Evolutionary conservation across 2,888 invertebrate genomes (phyloP).

Genomic region (Stenodera caucasica): DNA sequence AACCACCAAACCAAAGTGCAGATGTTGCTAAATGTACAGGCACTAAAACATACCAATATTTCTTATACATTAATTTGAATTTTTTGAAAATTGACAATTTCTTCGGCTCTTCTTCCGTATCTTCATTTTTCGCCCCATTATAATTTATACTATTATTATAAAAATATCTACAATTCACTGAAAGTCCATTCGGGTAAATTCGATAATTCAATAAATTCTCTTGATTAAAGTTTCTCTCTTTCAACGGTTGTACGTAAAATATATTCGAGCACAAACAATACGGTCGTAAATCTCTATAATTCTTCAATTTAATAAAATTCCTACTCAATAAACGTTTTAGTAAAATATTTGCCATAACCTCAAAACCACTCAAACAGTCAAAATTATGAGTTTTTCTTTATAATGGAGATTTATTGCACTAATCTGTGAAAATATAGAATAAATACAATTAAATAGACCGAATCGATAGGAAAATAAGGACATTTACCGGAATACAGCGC

Average conservation of each 20-base stretch:
- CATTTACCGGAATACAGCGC: too few species aligned
- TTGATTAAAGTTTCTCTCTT: slow-evolving; percentile 9
- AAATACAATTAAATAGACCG: too few species aligned
- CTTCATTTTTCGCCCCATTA: slow-evolving; percentile 15
- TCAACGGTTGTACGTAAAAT: background rate
- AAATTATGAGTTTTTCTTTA: background rate
- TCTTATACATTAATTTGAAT: slow-evolving; percentile 89
- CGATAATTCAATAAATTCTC: background rate
- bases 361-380: slow-evolving; percentile 7
- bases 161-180: background rate
- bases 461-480: too few species aligned
- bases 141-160: slow-evolving; percentile 10
- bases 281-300: slow-evolving; percentile 10
- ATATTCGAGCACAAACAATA: too few species aligned
- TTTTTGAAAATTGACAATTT: slow-evolving; percentile 72
- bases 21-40: slow-evolving; percentile 93
- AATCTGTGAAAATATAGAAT: too few species aligned
- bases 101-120: slow-evolving; percentile 19
- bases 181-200: background rate
- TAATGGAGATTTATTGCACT: too few species aligned
- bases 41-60: slow-evolving; percentile 95
- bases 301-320: slow-evolving; percentile 22
- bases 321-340: slow-evolving; percentile 22
- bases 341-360: slow-evolving; percentile 31
- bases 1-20: slow-evolving; percentile 81